Percentiles rank a stretch among this genome's conserved stretches.
These are phyloP conservation scores for Didymodactylos carnosus DNA, from an alignment of 2,888 invertebrate species.

Conservation along the genomic window DNA sequence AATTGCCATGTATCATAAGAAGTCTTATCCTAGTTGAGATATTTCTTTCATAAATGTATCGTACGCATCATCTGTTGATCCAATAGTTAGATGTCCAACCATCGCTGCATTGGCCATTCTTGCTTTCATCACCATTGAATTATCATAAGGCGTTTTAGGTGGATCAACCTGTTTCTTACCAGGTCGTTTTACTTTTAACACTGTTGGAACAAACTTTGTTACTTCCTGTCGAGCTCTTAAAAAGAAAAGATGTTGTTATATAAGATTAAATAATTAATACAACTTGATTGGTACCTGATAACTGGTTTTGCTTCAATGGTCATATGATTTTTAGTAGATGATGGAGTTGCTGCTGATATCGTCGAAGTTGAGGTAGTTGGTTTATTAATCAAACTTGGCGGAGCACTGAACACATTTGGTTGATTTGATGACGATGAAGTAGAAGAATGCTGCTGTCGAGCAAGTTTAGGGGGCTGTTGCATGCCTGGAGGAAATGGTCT, in stretches of 20 bases:
- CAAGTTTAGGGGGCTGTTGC: not conserved
- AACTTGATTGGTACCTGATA: conserved; percentile 42
- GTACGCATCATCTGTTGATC: conserved; percentile 6
- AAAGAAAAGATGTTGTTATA: not conserved
- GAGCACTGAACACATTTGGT: not conserved
- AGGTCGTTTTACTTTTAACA: conserved; percentile 68
- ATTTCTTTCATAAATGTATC: conserved; percentile 13
- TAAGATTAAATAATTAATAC: not conserved
- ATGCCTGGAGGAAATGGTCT: not conserved
- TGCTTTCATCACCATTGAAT: not conserved
- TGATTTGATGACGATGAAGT: not conserved
- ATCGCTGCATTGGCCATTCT: not conserved
- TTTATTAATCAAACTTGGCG: not conserved
- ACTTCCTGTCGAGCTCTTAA: conserved; percentile 45
- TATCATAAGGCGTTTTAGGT: not conserved
- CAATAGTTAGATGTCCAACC: not conserved
- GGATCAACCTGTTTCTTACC: conserved; percentile 39
- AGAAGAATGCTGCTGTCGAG: not conserved
- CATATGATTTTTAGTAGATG: conserved; percentile 31
- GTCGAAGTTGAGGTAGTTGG: not conserved
- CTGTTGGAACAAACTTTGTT: conserved; percentile 78
- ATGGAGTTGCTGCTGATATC: not conserved
- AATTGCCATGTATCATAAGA: no score
- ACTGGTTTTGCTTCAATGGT: conserved; percentile 91
- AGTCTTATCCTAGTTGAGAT: not conserved